Base-by-base conservation (phyloP, 1,140 invertebrate species). In the Eubasilissa regina region DNA sequence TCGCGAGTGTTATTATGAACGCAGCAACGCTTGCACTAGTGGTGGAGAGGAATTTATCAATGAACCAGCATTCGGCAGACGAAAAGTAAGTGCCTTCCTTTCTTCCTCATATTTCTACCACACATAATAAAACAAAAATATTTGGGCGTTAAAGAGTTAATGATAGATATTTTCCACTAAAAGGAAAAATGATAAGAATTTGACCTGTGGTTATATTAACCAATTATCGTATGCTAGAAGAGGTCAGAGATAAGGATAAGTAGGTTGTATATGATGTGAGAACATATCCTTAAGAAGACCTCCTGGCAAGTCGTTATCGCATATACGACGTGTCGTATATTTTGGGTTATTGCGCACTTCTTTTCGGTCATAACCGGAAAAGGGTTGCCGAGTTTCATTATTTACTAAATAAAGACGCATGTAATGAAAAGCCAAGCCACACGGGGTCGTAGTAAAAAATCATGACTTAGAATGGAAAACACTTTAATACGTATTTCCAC, bases 361-460 rank as follows among this genome's bases (percentile, higher is more conserved):
- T 51, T 51, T 15, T 13, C 17, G 17, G 45, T 48, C 51, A 48
- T 51, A 70, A 51, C 44, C 25, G 45, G 47, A 4, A 70, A 70
- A 70, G 45, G 66, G 45, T 19, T 70, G 12, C 17, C 66, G 17
- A 21, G 45, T 70, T 48, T 70, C 47, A 70, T 70, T 70, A 70
- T 51, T 70, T 51, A 48, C 45, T 45, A 17, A 35, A 48, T 70
- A 51, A 70, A 66, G n/a, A 70, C 51, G 51, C n/a, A 70, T 51
- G 66, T 53, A 70, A 70, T 70, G 66, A 70, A 70, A 51, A 13
- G 0, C n/a, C 35, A 17, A 17, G 47, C 47, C 17, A 70, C 66
- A 70, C 51, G 47, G 45, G 43, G 13, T n/a, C 62, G 3, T 66
- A 58, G 62, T 66, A 66, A 66, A 58, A 58, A n/a, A 58, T 35